Evolutionary conservation across 2,888 invertebrate species (phyloP).

Genomic region (Macaria notata): DNA sequence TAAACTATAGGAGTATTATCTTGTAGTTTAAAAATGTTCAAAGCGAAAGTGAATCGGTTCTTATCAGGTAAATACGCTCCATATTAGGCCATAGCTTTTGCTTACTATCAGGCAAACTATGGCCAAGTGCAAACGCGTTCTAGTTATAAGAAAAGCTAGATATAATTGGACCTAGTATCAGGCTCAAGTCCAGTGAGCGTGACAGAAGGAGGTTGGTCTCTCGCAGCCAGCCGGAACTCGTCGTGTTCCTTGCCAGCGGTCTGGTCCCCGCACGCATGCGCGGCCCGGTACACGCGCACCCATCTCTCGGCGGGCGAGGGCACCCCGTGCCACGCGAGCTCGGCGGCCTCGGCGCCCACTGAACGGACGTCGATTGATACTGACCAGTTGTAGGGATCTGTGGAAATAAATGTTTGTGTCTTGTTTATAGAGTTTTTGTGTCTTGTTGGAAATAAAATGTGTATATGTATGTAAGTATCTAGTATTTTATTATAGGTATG

Average conservation of each 20-base stretch:
- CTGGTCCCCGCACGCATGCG: conserved; percentile 80
- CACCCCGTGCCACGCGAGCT: conserved; percentile 91
- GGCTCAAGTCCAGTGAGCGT: conserved; percentile 71
- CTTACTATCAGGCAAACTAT: too few relatives aligned
- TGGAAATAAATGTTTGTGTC: conserved; percentile 4
- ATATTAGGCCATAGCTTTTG: too few relatives aligned
- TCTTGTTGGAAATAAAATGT: too few relatives aligned
- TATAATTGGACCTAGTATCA: conserved; percentile 84
- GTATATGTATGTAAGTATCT: too few relatives aligned
- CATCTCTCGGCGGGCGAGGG: conserved; percentile 95
- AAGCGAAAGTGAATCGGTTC: too few relatives aligned
- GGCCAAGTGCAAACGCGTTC: too few relatives aligned
- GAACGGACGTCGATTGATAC: conserved; percentile 89
- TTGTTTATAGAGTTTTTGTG: too few relatives aligned
- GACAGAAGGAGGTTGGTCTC: conserved; percentile 62
- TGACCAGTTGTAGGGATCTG: conserved; percentile 92
- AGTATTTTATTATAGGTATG: too few relatives aligned
- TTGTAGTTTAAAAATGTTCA: too few relatives aligned
- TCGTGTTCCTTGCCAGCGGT: conserved; percentile 55
- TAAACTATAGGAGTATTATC: too few relatives aligned
- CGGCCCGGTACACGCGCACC: conserved; percentile 93
- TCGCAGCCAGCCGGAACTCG: conserved; percentile 64
- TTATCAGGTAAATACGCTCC: too few relatives aligned
- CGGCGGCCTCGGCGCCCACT: conserved; percentile 89
- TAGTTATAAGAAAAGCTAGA: too few relatives aligned